Percentiles rank a stretch among this genome's conserved stretches.
Conservation (phyloP, 2,113 vertebrate species). For the Myrmophylax atrothorax region DNA sequence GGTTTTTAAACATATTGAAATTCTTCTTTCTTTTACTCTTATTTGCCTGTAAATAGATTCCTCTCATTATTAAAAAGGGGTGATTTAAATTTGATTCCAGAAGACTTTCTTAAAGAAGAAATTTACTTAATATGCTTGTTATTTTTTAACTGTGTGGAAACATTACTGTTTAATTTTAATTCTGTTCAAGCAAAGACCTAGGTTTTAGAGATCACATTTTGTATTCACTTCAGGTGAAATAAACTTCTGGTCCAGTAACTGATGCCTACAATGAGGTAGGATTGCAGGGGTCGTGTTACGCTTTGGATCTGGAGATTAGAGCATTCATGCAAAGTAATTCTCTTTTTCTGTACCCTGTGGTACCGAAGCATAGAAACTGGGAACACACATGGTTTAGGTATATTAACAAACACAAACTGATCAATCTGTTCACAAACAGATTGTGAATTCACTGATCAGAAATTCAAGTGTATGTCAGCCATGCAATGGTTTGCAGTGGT, state of each 20-base stretch:
- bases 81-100: not conserved
- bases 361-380: not conserved
- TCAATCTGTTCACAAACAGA: conserved; percentile 20
- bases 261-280: not conserved
- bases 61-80: not conserved
- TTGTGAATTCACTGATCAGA: conserved; percentile 12
- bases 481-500: not conserved
- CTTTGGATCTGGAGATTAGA: conserved; percentile 34
- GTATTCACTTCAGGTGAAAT: not conserved
- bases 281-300: not conserved
- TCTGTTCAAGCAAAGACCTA: not conserved
- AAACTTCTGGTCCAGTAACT: not conserved
- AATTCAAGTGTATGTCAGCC: not conserved
- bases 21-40: not conserved
- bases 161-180: not conserved
- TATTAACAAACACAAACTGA: conserved; percentile 42
- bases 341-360: conserved; percentile 10
- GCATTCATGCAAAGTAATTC: conserved; percentile 59
- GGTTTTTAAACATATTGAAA: conserved; percentile 24
- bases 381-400: conserved; percentile 18
- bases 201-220: not conserved
- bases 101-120: conserved; percentile 3
- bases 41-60: not conserved
- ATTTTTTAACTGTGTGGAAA: conserved; percentile 18
- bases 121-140: not conserved